Percentiles rank a stretch among this genome's conserved stretches.
Evolutionary conservation across 2,797 vertebrate genomes (phyloP).

Genomic region (Pantherophis vulpinus): DNA sequence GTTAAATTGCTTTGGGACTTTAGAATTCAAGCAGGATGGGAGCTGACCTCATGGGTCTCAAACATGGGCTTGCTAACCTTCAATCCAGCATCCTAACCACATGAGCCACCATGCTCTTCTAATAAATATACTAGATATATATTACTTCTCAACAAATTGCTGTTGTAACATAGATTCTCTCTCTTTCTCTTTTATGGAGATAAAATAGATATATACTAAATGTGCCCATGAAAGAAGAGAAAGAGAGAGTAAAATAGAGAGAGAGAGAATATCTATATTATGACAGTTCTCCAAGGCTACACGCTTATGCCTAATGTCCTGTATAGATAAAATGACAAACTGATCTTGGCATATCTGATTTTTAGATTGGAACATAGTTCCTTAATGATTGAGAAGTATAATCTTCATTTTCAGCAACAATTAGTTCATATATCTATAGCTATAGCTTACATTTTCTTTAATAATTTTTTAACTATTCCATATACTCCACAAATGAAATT

Average conservation of each 20-base stretch:
- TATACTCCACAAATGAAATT: background rate
- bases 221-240: background rate
- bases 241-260: background rate
- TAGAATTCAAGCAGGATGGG: too few relatives aligned
- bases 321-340: background rate
- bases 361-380: background rate
- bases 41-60: too few relatives aligned
- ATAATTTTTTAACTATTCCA: background rate
- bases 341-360: background rate
- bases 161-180: background rate
- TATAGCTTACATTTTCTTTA: too few relatives aligned
- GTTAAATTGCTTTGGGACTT: too few relatives aligned
- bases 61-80: too few relatives aligned
- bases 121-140: background rate
- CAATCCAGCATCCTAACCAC: background rate
- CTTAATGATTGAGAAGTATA: background rate
- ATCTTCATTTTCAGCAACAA: background rate
- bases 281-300: background rate
- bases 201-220: background rate
- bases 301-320: background rate
- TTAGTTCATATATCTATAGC: background rate
- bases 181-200: background rate
- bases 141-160: background rate
- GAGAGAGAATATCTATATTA: background rate
- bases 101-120: background rate